phyloP scores from a whole-genome alignment of 2,113 vertebrate species.

The Poeciliopsis retropinna region DNA sequence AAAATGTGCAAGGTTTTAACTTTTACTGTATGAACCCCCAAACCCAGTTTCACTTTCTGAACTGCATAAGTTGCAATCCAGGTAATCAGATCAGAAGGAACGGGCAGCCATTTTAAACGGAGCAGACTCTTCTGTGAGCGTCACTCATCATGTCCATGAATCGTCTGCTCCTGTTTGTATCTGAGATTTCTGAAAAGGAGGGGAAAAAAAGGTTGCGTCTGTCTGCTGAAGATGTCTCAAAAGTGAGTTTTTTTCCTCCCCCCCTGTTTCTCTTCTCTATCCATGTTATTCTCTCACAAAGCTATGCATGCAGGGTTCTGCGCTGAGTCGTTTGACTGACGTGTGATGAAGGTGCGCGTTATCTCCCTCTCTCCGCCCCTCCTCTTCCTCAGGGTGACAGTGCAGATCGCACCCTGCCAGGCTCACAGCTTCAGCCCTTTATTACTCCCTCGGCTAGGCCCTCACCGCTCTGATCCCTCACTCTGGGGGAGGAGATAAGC shows the following conservation, averaged over 20 bases:
- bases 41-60: slow-evolving; percentile 47
- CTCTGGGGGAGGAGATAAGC: slow-evolving; percentile 67
- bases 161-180: slow-evolving; percentile 43
- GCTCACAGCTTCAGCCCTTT: slow-evolving; percentile 63
- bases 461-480: slow-evolving; percentile 73
- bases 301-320: slow-evolving; percentile 10
- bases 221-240: slow-evolving; percentile 23
- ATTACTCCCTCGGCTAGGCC: slow-evolving; percentile 70
- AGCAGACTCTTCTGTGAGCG: slow-evolving; percentile 34
- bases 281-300: slow-evolving; percentile 36
- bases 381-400: slow-evolving; percentile 51
- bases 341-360: slow-evolving; percentile 34
- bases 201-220: background rate
- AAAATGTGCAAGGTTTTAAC: background rate
- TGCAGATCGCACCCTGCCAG: slow-evolving; percentile 64
- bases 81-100: slow-evolving; percentile 46
- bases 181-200: slow-evolving; percentile 34
- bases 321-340: slow-evolving; percentile 55
- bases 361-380: slow-evolving; percentile 27
- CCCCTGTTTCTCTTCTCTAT: slow-evolving; percentile 12
- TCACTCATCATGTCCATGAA: slow-evolving; percentile 40
- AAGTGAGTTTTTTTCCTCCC: slow-evolving; percentile 4
- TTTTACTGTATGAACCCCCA: background rate
- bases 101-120: slow-evolving; percentile 59
- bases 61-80: slow-evolving; percentile 36